Base-by-base conservation (phyloP, 2,888 invertebrate genomes). In the Caenorhabditis sp. region DNA sequence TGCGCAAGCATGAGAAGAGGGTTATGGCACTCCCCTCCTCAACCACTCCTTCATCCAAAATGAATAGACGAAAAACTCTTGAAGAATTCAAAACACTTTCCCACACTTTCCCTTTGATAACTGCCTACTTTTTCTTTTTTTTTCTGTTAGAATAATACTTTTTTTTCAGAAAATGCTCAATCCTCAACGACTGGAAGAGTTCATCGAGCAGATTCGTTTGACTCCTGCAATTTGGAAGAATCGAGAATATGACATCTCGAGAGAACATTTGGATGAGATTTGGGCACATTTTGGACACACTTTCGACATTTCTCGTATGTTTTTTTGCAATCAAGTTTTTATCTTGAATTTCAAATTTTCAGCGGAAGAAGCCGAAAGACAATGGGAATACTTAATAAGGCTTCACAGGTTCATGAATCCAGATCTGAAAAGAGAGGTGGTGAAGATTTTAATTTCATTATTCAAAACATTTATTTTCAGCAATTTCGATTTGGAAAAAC, bases 231-330 rank as follows among this genome's bases (percentile, higher is more conserved):
- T 82, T 12, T 76, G 79, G 79, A 70, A 38, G 38, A 70, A 79
- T 24, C n/a, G n/a, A n/a, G 73, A 80, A 31, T 80, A 35, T n/a
- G 59, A 31, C 7, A 51, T 80, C 19, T 59, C 58, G 10, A 51
- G 51, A 19, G 24, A 12, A 24, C 80, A 80, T 41, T 49, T 82
- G 72, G 58, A 35, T 16, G 81, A 81, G 51, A 81, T 81, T 56
- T 81, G 81, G 81, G 44, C 51, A 12, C 81, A 81, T 66, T 69
- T 81, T 22, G 81, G 81, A 5, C 81, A 81, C 59, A 76, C 81
- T 64, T 81, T 81, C 24, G 75, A 75, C 16, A 61, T 74, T 69
- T 54, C 80, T 47, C 35, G 80, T 81, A 0, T 35, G 51, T 41
- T 28, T 51, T 63, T 24, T 31, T 54, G 49, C 16, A 10, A 47